These are phyloP conservation scores for Labeo calbasu DNA, from an alignment of 2,797 vertebrate species.

Conservation along the genomic window DNA sequence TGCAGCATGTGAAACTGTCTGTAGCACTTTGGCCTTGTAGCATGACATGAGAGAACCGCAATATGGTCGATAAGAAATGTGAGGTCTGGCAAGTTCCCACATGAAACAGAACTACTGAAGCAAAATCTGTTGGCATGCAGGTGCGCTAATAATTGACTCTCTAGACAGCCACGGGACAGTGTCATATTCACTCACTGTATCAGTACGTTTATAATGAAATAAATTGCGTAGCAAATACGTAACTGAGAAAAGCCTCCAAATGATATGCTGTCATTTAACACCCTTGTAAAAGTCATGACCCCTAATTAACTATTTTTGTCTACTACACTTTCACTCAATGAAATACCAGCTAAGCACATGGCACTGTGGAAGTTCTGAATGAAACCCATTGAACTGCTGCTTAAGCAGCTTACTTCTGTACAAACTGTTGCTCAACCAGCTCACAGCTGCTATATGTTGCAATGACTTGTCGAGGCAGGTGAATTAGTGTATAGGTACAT, in stretches of 20 bases:
- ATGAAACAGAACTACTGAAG: not conserved
- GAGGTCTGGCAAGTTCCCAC: conserved; percentile 59
- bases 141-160: not conserved
- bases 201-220: not conserved
- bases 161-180: not conserved
- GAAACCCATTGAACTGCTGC: conserved; percentile 28
- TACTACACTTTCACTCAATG: conserved; percentile 54
- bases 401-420: not conserved
- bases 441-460: not conserved
- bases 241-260: conserved; percentile 8
- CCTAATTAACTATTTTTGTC: conserved; percentile 33
- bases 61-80: conserved; percentile 54
- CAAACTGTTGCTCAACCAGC: conserved; percentile 3
- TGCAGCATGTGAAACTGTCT: not conserved
- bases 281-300: conserved; percentile 15
- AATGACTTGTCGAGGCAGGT: conserved; percentile 42
- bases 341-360: conserved; percentile 48
- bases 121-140: conserved; percentile 4
- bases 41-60: conserved; percentile 39
- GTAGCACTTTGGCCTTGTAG: conserved; percentile 39
- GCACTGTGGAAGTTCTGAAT: conserved; percentile 18
- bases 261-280: conserved; percentile 26
- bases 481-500: conserved; percentile 32
- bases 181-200: not conserved
- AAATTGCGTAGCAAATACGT: conserved; percentile 32